Conservation (phyloP, 2,888 invertebrate species). For the Cyclophora punctaria region DNA sequence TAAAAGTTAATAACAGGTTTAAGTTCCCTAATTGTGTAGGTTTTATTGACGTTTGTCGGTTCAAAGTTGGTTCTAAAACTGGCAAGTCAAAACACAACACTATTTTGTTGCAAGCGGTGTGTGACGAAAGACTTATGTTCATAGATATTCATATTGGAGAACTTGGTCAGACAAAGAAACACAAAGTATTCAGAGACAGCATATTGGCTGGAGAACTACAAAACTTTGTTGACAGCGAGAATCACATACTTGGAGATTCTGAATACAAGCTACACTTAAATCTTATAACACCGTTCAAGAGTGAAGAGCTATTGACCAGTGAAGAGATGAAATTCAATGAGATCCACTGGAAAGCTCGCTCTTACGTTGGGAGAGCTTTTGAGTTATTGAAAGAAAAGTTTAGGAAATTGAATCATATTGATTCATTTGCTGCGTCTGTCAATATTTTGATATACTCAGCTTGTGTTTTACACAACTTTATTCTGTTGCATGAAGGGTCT, state of each 20-base stretch:
- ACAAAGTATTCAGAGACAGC: constrained; percentile 54
- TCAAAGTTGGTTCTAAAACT: constrained; percentile 37
- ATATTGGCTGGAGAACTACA: constrained; percentile 43
- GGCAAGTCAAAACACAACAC: constrained; percentile 36
- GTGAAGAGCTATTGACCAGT: constrained; percentile 54
- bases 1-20: constrained; percentile 55
- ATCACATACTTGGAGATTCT: constrained; percentile 58
- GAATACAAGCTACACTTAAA: constrained; percentile 56
- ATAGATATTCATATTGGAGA: constrained; percentile 53
- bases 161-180: constrained; percentile 49
- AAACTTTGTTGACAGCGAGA: constrained; percentile 57
- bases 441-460: constrained; percentile 46
- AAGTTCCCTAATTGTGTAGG: constrained; percentile 67
- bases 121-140: constrained; percentile 60
- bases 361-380: constrained; percentile 59
- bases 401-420: constrained; percentile 52
- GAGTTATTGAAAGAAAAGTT: constrained; percentile 55
- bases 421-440: constrained; percentile 45
- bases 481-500: constrained; percentile 56
- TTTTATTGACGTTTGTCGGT: constrained; percentile 56
- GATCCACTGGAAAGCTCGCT: constrained; percentile 52
- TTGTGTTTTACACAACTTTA: constrained; percentile 63
- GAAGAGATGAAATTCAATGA: constrained; percentile 70
- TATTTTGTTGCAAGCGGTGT: constrained; percentile 61
- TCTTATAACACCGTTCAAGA: constrained; percentile 57